Conservation (phyloP, 1,140 invertebrate species). For the Penaeus indicus region DNA sequence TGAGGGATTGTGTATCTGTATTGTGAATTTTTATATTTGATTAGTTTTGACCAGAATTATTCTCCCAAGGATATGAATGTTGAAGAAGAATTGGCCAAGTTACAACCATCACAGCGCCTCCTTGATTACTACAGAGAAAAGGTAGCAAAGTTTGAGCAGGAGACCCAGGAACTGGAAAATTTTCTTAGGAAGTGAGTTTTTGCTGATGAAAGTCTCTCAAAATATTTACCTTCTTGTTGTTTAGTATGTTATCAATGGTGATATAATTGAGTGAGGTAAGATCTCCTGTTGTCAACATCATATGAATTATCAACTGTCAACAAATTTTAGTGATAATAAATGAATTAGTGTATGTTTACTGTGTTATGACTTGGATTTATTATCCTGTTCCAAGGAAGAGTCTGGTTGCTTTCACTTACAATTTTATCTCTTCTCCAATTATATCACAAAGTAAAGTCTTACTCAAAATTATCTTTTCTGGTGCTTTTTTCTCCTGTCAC, state of each 20-base stretch:
- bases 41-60: neutral
- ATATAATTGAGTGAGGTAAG: too few relatives aligned
- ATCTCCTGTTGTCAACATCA: too few relatives aligned
- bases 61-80: constrained; percentile 42
- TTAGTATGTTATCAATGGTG: too few relatives aligned
- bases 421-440: too few relatives aligned
- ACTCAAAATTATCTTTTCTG: neutral
- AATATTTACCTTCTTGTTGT: too few relatives aligned
- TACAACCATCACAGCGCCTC: constrained; percentile 50
- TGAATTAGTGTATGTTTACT: too few relatives aligned
- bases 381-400: too few relatives aligned
- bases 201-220: neutral
- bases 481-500: neutral
- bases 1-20: neutral
- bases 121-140: constrained; percentile 53
- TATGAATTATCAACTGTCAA: too few relatives aligned
- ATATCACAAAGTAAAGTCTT: too few relatives aligned
- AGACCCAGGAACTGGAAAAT: neutral
- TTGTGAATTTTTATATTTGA: neutral
- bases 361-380: too few relatives aligned
- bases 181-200: constrained; percentile 47
- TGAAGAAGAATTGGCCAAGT: constrained; percentile 46
- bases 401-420: too few relatives aligned
- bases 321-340: too few relatives aligned
- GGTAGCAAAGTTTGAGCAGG: constrained; percentile 30